Evolutionary conservation across 2,113 vertebrate genomes (phyloP), one percentile per base, ranked within the genome.

Genomic region (Ibidorhyncha struthersii): DNA sequence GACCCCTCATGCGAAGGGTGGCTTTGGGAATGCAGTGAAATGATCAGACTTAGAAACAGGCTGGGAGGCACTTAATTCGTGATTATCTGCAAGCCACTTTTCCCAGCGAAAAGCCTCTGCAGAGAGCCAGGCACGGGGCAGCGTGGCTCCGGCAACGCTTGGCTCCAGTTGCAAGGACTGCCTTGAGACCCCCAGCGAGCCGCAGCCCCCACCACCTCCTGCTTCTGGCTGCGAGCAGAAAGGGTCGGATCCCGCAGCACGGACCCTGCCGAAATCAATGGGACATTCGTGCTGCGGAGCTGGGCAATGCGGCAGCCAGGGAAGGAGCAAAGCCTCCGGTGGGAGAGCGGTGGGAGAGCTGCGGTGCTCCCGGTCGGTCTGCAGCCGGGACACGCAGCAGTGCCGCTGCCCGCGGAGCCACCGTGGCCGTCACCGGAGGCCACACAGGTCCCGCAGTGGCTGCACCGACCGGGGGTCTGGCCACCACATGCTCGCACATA

Each of bases 391-490:
- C 53, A 19, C 2, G 0, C 23, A 2, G 2, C 1, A 34, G 41
- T 22, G 21, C 49, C 49, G 49, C 49, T 22, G 49, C 69, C 80
- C 5, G 0, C 8, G 2, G 43, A 80, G 66, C 61, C 58, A 61
- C 50, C 25, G 4, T 3, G 2, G 76, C 71, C 11, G 52, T 19
- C 91, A 58, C 82, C 22, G 13, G 77, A 32, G 81, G 72, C 69
- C 81, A 69, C 25, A 0, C 3, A 0, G 45, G 73, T 36, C 77
- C n/a, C 0, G 0, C 8, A 6, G 74, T 12, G 40, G 21, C 82
- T 5, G 29, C 0, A 2, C 55, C 50, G 90, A 52, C 61, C 0
- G 2, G 58, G 74, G 92, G 2, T 77, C 55, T 59, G 82, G 50
- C 89, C 84, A 81, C 71, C 70, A 26, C 79, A 12, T 4, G 30